These are phyloP conservation scores for Heterodera carotae DNA, from an alignment of 1,140 invertebrate genomes.

Conservation along the genomic window DNA sequence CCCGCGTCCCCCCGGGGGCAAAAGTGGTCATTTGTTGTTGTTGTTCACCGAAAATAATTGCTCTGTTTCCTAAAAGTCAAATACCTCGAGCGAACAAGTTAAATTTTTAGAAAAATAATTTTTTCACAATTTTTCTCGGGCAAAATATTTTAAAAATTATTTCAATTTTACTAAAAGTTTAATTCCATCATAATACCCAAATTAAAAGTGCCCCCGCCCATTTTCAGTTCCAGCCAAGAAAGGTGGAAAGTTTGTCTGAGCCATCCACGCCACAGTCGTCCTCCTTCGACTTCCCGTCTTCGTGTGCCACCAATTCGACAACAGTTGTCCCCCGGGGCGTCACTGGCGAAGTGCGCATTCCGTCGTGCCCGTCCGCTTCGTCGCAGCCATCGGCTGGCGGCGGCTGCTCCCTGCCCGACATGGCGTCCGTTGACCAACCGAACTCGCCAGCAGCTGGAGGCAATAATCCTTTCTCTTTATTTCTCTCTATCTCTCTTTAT, in stretches of 20 bases:
- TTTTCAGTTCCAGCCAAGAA: background rate
- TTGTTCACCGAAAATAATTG: no score
- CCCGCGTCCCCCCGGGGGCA: background rate
- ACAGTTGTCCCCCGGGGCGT: background rate
- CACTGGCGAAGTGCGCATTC: background rate
- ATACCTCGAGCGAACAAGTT: no score
- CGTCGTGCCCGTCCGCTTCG: slow-evolving; percentile 3
- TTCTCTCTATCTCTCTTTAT: no score
- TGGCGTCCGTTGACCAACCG: background rate
- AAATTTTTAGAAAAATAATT: no score
- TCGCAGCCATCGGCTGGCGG: slow-evolving; percentile 10
- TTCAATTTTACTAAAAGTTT: no score
- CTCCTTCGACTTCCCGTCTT: background rate
- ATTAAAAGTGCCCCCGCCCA: no score
- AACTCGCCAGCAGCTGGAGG: background rate
- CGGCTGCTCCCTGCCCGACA: background rate
- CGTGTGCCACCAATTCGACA: background rate
- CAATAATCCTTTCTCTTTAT: background rate
- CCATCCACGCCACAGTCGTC: background rate
- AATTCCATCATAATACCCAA: no score
- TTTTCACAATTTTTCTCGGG: no score
- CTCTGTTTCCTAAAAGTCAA: no score
- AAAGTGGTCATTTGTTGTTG: no score
- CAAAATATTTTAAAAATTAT: no score
- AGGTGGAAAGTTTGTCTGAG: background rate